phyloP scores from a whole-genome alignment of 2,797 vertebrate genomes.

The Heteromormyrus szaboi region DNA sequence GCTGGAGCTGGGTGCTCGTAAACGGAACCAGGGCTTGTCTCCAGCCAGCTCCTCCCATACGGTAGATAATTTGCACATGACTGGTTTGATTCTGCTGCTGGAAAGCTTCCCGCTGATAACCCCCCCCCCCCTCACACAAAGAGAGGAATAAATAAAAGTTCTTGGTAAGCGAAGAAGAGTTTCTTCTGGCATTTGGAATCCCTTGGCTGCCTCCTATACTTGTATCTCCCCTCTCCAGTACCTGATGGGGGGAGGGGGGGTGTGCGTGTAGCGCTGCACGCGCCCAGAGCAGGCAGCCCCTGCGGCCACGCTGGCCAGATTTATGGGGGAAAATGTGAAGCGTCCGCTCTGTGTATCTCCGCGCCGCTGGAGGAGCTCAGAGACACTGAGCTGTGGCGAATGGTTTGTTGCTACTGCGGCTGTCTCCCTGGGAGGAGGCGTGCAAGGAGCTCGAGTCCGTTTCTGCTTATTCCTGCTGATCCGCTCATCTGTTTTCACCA shows the following conservation, averaged over 20 bases:
- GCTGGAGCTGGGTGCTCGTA: conserved; percentile 23
- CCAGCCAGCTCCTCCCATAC: conserved; percentile 33
- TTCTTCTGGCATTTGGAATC: background rate
- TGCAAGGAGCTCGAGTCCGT: background rate
- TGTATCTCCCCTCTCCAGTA: background rate
- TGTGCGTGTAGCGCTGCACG: background rate
- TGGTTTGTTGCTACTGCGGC: background rate
- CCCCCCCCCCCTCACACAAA: conserved; percentile 26
- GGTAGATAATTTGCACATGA: conserved; percentile 43
- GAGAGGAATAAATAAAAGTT: background rate
- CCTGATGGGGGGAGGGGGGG: background rate
- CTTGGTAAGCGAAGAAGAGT: background rate
- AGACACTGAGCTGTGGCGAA: background rate
- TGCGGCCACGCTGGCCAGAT: background rate
- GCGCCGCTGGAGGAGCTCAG: background rate
- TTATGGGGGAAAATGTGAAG: background rate
- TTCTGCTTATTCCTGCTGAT: background rate
- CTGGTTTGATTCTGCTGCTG: conserved; percentile 49
- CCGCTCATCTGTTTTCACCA: background rate
- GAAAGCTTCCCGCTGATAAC: conserved; percentile 55
- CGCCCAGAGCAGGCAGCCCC: background rate
- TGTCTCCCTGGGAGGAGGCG: background rate
- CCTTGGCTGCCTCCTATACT: background rate
- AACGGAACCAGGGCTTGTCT: conserved; percentile 42
- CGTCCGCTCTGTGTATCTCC: background rate